Evolutionary conservation across 2,797 vertebrate genomes (phyloP).

Genomic region (Urophycis tenuis): DNA sequence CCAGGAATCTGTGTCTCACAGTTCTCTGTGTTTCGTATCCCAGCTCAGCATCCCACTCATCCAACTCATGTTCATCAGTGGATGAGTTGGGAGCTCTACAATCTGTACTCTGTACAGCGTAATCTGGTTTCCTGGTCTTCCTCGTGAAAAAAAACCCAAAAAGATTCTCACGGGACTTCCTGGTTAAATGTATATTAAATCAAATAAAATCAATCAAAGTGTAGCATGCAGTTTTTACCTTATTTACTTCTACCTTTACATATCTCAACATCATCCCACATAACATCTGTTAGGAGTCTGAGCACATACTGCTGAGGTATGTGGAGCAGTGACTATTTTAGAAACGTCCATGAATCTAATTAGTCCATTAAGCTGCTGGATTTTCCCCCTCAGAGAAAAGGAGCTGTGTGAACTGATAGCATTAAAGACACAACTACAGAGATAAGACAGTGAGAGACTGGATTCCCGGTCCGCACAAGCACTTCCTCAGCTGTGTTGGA

Average conservation of each 20-base stretch:
- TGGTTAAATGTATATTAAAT: background rate
- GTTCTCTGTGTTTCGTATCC: background rate
- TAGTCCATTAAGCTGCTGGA: conserved; percentile 57
- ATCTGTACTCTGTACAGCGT: too few species aligned
- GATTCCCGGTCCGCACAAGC: background rate
- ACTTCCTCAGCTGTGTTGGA: background rate
- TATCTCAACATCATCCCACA: background rate
- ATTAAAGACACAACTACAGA: background rate
- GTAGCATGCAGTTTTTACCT: too few species aligned
- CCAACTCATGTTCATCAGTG: conserved; percentile 2
- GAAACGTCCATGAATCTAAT: conserved; percentile 56
- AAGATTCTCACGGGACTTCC: background rate
- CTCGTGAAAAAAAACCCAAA: background rate
- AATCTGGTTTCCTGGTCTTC: conserved; percentile 4
- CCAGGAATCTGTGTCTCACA: background rate
- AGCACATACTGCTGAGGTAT: conserved; percentile 52
- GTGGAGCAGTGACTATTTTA: conserved; percentile 66
- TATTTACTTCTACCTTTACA: too few species aligned
- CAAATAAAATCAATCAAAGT: background rate
- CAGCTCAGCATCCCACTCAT: background rate
- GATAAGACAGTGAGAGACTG: background rate
- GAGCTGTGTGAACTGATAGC: conserved; percentile 28
- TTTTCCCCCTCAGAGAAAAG: conserved; percentile 41
- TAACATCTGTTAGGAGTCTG: conserved; percentile 7
- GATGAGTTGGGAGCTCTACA: too few species aligned